These are phyloP conservation scores for Dynastes grantii DNA, from an alignment of 2,888 invertebrate genomes.

Conservation along the genomic window DNA sequence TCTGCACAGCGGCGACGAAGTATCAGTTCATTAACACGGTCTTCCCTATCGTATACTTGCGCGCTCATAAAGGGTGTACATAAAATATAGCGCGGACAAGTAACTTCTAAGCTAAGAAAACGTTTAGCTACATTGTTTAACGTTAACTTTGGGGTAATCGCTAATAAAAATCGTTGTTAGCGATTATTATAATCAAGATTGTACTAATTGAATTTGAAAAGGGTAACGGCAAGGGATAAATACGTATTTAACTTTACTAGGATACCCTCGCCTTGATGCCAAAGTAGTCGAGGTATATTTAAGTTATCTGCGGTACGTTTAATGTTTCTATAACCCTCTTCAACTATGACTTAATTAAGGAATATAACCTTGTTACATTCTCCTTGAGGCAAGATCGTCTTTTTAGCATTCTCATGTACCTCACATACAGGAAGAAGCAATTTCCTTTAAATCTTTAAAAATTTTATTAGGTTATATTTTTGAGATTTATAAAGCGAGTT, in stretches of 20 bases:
- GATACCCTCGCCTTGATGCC: background rate
- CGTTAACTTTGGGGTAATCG: slow-evolving; percentile 3
- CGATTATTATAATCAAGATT: slow-evolving; percentile 25
- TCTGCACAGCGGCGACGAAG: background rate
- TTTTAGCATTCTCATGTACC: too few relatives aligned
- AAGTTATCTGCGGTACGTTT: background rate
- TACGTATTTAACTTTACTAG: slow-evolving; percentile 1
- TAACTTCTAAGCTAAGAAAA: slow-evolving; percentile 15
- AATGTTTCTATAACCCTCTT: background rate
- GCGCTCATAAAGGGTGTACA: slow-evolving; percentile 4
- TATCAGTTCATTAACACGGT: background rate
- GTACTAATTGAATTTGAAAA: slow-evolving; percentile 19
- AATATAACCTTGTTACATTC: background rate
- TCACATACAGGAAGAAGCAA: too few relatives aligned
- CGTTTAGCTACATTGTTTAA: background rate
- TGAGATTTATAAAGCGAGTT: too few relatives aligned
- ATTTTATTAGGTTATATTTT: too few relatives aligned
- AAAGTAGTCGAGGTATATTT: background rate
- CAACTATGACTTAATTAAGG: background rate
- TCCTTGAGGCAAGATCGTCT: too few relatives aligned
- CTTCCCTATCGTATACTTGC: background rate
- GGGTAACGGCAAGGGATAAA: background rate
- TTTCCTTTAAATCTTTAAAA: too few relatives aligned
- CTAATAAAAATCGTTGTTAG: slow-evolving; percentile 24
- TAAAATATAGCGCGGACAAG: slow-evolving; percentile 11